phyloP scores from a whole-genome alignment of 2,888 invertebrate genomes.

The Acronicta aceris region DNA sequence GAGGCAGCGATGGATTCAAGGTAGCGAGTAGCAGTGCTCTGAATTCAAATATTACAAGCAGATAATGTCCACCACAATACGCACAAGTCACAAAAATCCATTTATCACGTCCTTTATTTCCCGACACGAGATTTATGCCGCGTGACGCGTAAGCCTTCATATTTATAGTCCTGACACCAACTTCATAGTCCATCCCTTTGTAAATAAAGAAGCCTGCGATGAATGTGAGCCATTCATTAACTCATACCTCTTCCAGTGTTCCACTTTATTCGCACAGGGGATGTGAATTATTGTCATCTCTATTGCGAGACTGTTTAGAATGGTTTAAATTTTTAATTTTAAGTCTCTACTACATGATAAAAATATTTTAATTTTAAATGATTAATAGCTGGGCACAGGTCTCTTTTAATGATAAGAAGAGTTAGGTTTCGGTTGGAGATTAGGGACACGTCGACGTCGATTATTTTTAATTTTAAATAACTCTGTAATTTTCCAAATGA shows the following conservation, averaged over 20 bases:
- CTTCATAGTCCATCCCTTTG: conserved; percentile 38
- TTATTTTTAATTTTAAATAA: too few species aligned
- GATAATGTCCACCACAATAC: conserved; percentile 5
- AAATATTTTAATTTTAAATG: too few species aligned
- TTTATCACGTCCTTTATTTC: conserved; percentile 38
- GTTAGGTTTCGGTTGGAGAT: too few species aligned
- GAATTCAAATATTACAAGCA: conserved; percentile 7
- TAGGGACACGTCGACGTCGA: too few species aligned
- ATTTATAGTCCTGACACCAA: conserved; percentile 36
- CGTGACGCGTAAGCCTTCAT: conserved; percentile 33
- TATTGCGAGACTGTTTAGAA: conserved; percentile 17
- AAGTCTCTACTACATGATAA: too few species aligned
- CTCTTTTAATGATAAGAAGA: too few species aligned
- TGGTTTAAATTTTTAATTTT: neutral
- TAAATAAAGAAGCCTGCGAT: conserved; percentile 38
- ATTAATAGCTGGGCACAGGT: too few species aligned
- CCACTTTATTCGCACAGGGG: conserved; percentile 8
- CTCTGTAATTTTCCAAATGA: too few species aligned
- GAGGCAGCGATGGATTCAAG: too few species aligned
- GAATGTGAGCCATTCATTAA: conserved; percentile 42
- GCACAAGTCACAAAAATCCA: conserved; percentile 12
- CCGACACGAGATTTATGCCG: conserved; percentile 35
- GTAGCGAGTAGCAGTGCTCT: too few species aligned
- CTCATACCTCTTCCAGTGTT: conserved; percentile 17
- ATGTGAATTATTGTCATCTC: conserved; percentile 22